These are phyloP conservation scores for Amniataba percoides DNA, from an alignment of 2,797 vertebrate genomes.

Conservation along the genomic window DNA sequence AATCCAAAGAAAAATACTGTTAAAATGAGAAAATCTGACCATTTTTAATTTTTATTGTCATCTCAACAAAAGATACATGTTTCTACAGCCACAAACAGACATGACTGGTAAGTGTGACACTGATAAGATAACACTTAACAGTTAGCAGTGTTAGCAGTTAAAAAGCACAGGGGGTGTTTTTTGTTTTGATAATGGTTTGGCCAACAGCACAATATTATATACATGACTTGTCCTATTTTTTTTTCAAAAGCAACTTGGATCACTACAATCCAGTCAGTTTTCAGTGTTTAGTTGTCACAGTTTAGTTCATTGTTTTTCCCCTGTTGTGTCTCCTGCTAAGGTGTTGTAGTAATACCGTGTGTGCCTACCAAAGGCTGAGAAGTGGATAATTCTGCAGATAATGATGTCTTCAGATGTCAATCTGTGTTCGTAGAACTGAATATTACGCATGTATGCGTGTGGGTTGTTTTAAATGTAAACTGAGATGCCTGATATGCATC, in stretches of 20 bases:
- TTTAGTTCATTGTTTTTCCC: not conserved
- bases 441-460: not conserved
- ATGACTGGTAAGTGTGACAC: not conserved
- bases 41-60: not conserved
- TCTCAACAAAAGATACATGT: not conserved
- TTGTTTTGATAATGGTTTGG: not conserved
- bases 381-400: not conserved
- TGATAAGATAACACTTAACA: not conserved
- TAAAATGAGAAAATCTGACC: not conserved
- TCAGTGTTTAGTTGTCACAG: not conserved
- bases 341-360: not conserved
- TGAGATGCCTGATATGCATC: not conserved
- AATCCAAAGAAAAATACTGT: not conserved
- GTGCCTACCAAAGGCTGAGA: not conserved
- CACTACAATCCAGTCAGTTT: too few relatives aligned
- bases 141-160: slow-evolving; percentile 1
- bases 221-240: not conserved
- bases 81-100: not conserved
- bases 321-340: not conserved
- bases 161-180: not conserved
- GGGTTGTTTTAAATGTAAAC: slow-evolving; percentile 1
- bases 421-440: not conserved
- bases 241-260: not conserved
- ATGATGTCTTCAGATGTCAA: not conserved
- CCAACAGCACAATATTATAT: not conserved